Evolutionary conservation across 2,113 vertebrate genomes (phyloP).

Genomic region (Oncorhynchus mykiss): DNA sequence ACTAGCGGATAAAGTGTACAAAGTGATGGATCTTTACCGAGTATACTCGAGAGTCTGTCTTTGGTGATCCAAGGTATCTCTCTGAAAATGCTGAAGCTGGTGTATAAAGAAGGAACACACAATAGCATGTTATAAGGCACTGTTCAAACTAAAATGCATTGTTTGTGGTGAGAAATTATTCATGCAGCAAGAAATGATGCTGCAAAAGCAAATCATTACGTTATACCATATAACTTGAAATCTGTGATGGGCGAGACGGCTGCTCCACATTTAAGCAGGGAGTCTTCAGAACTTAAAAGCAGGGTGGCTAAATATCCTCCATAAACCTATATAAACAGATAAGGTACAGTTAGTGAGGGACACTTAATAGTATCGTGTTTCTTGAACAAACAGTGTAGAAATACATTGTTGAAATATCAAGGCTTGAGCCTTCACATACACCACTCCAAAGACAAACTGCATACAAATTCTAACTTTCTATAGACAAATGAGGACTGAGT

Average conservation of each 20-base stretch:
- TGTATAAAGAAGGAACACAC: constrained; percentile 26
- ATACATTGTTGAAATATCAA: background rate
- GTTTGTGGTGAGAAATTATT: background rate
- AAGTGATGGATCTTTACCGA: constrained; percentile 70
- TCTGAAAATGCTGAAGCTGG: constrained; percentile 96
- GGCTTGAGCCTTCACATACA: background rate
- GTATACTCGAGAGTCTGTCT: constrained; percentile 84
- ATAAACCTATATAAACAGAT: constrained; percentile 81
- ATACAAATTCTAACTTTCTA: too few relatives aligned
- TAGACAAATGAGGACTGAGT: too few relatives aligned
- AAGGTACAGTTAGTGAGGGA: too few relatives aligned
- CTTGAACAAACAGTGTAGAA: background rate
- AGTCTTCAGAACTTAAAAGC: constrained; percentile 82
- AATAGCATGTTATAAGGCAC: background rate
- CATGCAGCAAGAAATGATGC: background rate
- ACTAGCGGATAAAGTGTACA: background rate
- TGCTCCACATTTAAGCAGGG: constrained; percentile 82
- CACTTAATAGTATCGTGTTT: background rate
- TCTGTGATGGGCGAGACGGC: constrained; percentile 93
- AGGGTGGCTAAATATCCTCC: constrained; percentile 90
- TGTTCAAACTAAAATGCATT: background rate
- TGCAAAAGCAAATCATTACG: background rate
- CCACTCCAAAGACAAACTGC: background rate
- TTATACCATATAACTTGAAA: constrained; percentile 90
- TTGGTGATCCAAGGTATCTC: constrained; percentile 87